Base-by-base conservation (phyloP, 2,797 vertebrate species). In the Fringilla coelebs region DNA sequence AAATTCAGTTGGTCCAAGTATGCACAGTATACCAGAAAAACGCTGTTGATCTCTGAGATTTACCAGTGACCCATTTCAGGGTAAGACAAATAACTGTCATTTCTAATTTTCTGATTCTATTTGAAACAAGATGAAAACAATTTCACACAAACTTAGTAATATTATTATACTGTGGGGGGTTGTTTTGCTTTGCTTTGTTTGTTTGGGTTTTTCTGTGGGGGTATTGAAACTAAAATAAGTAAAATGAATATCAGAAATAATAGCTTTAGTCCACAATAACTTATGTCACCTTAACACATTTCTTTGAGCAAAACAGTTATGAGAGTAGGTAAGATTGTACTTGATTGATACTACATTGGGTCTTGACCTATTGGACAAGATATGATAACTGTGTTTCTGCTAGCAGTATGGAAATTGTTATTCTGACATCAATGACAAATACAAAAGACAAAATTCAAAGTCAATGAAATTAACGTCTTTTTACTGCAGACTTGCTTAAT, bases 1-100 rank as follows among this genome's bases (percentile, higher is more conserved):
- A 94, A 97, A 96, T 87, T 95, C 89, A 91, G 60, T 22, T 68
- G 51, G 65, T 78, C 70, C n/a, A 83, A 86, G 61, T 85, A 88
- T n/a, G 66, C 61, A 78, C 7, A 86, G 55, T 83, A 81, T 63
- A 91, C 40, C 43, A 96, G 88, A 72, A 49, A 63, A 49, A 68
- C 55, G 41, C 31, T 60, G 18, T 46, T 84, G 48, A 10, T 81
- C 22, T n/a, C 60, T 87, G 49, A 83, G 36, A 91, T 93, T 90
- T 51, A 62, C 9, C 40, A 52, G 19, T 45, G 9, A 84, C 26
- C 11, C 32, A 10, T 82, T 40, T 67, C 24, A 62, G 3, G 8
- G 16, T 45, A 93, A 89, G 21, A 62, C 3, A 72, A 32, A 58
- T 18, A 62, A 46, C 10, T 12, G 17, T 13, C 26, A 66, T 70